phyloP scores from a whole-genome alignment of 64 coral and sea anemone species.

The Stichodactyla helianthus region DNA sequence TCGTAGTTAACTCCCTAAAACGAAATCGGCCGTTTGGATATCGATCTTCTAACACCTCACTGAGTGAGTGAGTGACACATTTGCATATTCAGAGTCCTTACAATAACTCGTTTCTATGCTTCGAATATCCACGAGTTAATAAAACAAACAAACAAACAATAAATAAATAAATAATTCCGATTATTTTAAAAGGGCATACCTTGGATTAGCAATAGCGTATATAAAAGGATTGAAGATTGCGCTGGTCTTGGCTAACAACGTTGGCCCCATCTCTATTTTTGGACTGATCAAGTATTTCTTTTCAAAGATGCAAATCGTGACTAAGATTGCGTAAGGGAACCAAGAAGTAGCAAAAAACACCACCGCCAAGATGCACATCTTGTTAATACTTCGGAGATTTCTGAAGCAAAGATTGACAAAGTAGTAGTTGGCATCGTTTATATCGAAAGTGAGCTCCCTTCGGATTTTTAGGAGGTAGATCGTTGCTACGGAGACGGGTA shows the following conservation, averaged over 20 bases:
- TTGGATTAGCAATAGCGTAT: constrained; percentile 10
- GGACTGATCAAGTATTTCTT: background rate
- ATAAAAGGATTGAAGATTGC: constrained; percentile 4
- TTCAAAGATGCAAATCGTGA: background rate
- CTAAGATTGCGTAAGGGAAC: constrained; percentile 1
- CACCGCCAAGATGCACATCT: background rate
- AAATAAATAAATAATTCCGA: background rate
- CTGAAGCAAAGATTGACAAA: constrained; percentile 1
- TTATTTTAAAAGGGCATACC: background rate
- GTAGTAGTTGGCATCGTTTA: background rate
- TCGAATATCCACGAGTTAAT: too few relatives aligned
- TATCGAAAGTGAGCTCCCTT: background rate
- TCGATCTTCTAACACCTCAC: too few relatives aligned
- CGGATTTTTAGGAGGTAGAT: background rate
- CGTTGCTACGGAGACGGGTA: background rate
- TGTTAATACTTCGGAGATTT: background rate
- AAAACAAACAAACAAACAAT: too few relatives aligned
- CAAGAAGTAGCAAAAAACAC: background rate
- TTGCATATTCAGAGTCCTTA: too few relatives aligned
- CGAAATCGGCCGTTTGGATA: too few relatives aligned
- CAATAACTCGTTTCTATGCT: too few relatives aligned
- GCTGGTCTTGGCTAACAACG: constrained; percentile 3
- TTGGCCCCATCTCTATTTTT: background rate
- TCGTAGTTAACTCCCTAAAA: too few relatives aligned
- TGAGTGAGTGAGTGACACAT: too few relatives aligned